These are phyloP conservation scores for Orientallactaga bullata DNA, from an alignment of 2,113 vertebrate species.

Conservation along the genomic window DNA sequence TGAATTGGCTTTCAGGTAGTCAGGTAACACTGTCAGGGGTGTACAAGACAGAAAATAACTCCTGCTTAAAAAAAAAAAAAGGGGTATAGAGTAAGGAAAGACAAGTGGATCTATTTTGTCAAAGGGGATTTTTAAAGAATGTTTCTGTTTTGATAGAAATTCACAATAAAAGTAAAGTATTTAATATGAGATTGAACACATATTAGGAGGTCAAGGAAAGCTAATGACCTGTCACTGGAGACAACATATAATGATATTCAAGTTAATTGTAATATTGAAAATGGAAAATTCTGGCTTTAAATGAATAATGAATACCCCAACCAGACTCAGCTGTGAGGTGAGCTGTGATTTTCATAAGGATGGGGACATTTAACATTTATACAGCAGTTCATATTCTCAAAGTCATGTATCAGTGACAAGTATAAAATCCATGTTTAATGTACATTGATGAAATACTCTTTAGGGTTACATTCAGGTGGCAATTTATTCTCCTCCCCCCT, in stretches of 20 bases:
- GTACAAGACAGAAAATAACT: conserved; percentile 70
- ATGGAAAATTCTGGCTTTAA: conserved; percentile 66
- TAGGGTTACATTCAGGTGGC: neutral
- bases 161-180: conserved; percentile 61
- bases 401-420: conserved; percentile 67
- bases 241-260: conserved; percentile 71
- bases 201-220: conserved; percentile 41
- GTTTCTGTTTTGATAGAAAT: conserved; percentile 51
- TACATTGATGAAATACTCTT: conserved; percentile 66
- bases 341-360: conserved; percentile 78
- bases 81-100: neutral
- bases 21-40: conserved; percentile 21
- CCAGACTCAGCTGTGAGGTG: conserved; percentile 56
- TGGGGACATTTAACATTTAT: conserved; percentile 74
- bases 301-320: conserved; percentile 78
- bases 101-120: conserved; percentile 49
- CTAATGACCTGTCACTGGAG: conserved; percentile 46
- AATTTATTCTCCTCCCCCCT: neutral
- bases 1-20: conserved; percentile 62
- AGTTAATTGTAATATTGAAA: conserved; percentile 72
- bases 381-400: conserved; percentile 68
- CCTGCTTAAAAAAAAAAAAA: conserved; percentile 52
- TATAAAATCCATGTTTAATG: conserved; percentile 72
- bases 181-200: conserved; percentile 30
- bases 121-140: conserved; percentile 54